Evolutionary conservation across 2,113 vertebrate species (phyloP).

Genomic region (Promerops cafer): DNA sequence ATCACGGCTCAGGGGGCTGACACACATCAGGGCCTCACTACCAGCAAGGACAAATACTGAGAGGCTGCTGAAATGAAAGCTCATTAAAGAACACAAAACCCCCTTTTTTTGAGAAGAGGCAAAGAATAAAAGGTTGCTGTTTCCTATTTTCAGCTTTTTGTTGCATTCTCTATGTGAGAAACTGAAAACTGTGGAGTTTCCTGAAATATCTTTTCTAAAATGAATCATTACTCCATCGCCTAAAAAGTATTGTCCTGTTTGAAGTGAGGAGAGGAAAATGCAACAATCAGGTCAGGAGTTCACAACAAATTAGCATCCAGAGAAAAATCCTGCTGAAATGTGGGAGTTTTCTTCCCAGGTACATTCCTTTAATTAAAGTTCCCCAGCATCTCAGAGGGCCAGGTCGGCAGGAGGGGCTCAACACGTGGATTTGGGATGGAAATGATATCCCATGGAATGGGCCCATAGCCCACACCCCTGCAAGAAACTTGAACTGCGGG

Average conservation of each 20-base stretch:
- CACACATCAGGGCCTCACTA: not conserved
- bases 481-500: not conserved
- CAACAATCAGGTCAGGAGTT: not conserved
- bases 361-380: not conserved
- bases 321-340: not conserved
- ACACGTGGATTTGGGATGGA: fast-evolving
- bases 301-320: not conserved
- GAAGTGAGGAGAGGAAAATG: not conserved
- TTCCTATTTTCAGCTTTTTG: not conserved
- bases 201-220: not conserved
- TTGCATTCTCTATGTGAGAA: not conserved
- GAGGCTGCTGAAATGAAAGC: not conserved
- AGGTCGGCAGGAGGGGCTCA: not conserved
- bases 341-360: not conserved
- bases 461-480: not conserved
- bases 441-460: fast-evolving
- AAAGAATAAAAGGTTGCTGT: not conserved
- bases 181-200: not conserved
- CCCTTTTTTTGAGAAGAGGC: not conserved
- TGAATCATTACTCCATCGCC: not conserved
- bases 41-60: not conserved
- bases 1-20: not conserved
- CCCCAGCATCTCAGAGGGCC: not conserved
- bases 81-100: not conserved
- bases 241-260: not conserved